phyloP scores from a whole-genome alignment of 2,888 invertebrate species.

The Hemithea aestivaria region DNA sequence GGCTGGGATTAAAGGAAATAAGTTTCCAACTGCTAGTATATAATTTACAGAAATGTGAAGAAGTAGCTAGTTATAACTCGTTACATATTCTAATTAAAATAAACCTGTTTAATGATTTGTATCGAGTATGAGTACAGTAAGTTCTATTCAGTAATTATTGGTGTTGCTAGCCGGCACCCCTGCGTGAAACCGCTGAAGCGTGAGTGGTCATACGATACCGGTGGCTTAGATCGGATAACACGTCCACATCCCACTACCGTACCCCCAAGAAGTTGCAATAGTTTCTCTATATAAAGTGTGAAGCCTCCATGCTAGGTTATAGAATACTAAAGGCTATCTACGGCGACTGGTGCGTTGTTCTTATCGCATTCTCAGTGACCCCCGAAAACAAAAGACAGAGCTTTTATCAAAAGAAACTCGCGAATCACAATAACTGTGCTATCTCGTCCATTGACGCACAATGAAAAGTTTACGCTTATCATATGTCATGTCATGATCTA shows the following conservation, averaged over 20 bases:
- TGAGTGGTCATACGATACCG: slow-evolving; percentile 47
- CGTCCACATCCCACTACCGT: slow-evolving; percentile 27
- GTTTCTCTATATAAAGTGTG: slow-evolving; percentile 30
- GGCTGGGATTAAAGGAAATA: slow-evolving; percentile 30
- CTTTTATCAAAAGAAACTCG: slow-evolving; percentile 32
- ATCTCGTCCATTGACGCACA: slow-evolving; percentile 47
- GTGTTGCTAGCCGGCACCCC: slow-evolving; percentile 34
- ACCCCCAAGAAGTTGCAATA: slow-evolving; percentile 30
- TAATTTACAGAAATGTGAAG: no score
- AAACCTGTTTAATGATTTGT: not conserved
- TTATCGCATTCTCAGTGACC: slow-evolving; percentile 26
- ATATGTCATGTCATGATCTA: slow-evolving; percentile 28
- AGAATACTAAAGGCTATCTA: not conserved
- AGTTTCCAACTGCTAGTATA: no score
- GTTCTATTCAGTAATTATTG: slow-evolving; percentile 2
- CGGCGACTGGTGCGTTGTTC: no score
- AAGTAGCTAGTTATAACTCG: no score
- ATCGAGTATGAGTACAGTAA: slow-evolving; percentile 1
- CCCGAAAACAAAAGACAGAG: slow-evolving; percentile 30
- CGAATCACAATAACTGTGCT: slow-evolving; percentile 33
- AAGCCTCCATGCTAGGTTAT: not conserved
- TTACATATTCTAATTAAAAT: no score
- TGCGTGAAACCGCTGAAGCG: slow-evolving; percentile 37
- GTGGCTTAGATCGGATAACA: slow-evolving; percentile 43
- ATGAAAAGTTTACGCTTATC: slow-evolving; percentile 42